A percentile compares a stretch with the other conserved stretches of the same genome.
phyloP scores from a whole-genome alignment of 2,888 invertebrate species.

The Oligia strigilis region DNA sequence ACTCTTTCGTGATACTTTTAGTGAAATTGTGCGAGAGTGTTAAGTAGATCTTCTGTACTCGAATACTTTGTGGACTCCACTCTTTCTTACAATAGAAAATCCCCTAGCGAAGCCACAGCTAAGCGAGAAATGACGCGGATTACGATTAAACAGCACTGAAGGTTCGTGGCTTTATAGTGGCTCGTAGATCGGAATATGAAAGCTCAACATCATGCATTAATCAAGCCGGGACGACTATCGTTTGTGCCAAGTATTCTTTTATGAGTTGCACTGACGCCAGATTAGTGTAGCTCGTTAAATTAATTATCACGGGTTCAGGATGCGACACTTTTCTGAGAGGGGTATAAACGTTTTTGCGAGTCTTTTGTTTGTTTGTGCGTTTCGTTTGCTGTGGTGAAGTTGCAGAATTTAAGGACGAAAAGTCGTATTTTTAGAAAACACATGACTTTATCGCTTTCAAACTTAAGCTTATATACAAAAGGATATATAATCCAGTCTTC shows the following conservation, averaged over 20 bases:
- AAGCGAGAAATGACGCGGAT: conserved; percentile 45
- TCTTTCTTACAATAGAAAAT: conserved; percentile 38
- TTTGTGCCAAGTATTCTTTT: conserved; percentile 60
- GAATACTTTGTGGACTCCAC: not conserved
- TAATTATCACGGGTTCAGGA: conserved; percentile 60
- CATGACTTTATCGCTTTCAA: not conserved
- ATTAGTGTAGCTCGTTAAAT: conserved; percentile 61
- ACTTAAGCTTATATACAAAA: not conserved
- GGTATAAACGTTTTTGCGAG: conserved; percentile 46
- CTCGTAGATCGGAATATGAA: conserved; percentile 33
- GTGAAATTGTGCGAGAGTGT: not conserved
- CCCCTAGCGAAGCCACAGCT: conserved; percentile 19
- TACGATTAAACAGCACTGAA: conserved; percentile 49
- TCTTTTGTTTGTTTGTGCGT: conserved; percentile 30
- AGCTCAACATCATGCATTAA: conserved; percentile 59
- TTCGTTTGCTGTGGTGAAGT: not conserved
- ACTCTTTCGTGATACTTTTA: not conserved
- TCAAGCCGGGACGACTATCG: conserved; percentile 58
- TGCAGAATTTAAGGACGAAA: conserved; percentile 7
- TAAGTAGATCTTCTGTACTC: not conserved
- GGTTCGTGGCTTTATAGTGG: conserved; percentile 8
- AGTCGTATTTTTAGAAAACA: not conserved
- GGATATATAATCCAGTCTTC: not conserved
- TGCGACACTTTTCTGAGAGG: conserved; percentile 59
- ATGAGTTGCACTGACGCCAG: conserved; percentile 54